Percentiles rank a stretch among this genome's conserved stretches.
phyloP scores from a whole-genome alignment of 2,888 invertebrate species.

The Pomacea canaliculata region DNA sequence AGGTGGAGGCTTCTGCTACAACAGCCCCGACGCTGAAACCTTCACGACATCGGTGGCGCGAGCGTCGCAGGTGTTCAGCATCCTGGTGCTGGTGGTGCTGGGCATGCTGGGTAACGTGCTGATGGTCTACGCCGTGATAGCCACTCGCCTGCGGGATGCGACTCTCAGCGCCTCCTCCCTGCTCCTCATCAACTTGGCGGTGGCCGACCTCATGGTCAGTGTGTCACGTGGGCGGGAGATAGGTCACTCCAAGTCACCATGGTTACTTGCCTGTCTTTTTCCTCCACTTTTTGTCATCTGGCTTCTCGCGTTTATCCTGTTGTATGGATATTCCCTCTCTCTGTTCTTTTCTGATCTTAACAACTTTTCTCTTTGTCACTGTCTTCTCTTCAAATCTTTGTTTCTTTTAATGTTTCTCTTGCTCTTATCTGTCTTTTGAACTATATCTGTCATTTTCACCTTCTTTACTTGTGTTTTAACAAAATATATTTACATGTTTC shows the following conservation, averaged over 20 bases:
- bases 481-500: too few relatives aligned
- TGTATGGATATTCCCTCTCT: too few relatives aligned
- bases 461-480: too few relatives aligned
- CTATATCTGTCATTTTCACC: too few relatives aligned
- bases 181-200: slow-evolving; percentile 41
- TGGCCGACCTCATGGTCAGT: slow-evolving; percentile 36
- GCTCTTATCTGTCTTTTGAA: too few relatives aligned
- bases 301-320: too few relatives aligned
- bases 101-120: slow-evolving; percentile 38
- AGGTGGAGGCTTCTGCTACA: slow-evolving; percentile 10
- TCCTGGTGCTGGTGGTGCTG: slow-evolving; percentile 29
- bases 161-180: slow-evolving; percentile 31
- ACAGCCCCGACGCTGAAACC: slow-evolving; percentile 7
- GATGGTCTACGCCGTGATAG: slow-evolving; percentile 35
- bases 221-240: neutral
- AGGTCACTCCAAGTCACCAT: neutral
- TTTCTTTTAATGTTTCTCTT: too few relatives aligned
- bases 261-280: too few relatives aligned
- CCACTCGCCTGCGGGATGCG: neutral
- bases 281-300: too few relatives aligned
- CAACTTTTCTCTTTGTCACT: too few relatives aligned
- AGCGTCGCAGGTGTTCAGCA: slow-evolving; percentile 33
- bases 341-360: too few relatives aligned
- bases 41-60: slow-evolving; percentile 26
- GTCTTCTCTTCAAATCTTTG: too few relatives aligned